phyloP scores from a whole-genome alignment of 53 echinoderm and acorn worm genomes.

The Antedon mediterranea region DNA sequence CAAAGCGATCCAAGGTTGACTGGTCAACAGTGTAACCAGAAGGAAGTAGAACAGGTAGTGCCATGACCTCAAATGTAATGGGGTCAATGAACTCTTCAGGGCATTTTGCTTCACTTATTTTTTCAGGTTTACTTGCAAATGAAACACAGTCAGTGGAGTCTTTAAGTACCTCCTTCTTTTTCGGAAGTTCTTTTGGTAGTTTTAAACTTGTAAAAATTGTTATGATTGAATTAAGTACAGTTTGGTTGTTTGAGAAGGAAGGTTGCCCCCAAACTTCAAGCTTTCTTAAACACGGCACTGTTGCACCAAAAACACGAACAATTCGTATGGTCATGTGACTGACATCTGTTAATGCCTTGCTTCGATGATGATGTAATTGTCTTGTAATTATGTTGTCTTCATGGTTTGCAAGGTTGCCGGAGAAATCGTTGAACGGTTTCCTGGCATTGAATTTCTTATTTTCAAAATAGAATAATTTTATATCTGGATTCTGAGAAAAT shows the following conservation, averaged over 20 bases:
- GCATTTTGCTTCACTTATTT: constrained; percentile 4
- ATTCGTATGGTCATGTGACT: constrained; percentile 61
- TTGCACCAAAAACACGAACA: constrained; percentile 36
- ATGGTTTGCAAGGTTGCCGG: neutral
- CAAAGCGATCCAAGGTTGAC: constrained; percentile 54
- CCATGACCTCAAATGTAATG: constrained; percentile 62
- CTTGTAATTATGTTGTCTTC: constrained; percentile 20
- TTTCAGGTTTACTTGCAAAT: neutral
- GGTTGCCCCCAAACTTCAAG: constrained; percentile 81
- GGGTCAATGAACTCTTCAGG: constrained; percentile 87
- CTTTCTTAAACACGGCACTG: constrained; percentile 48
- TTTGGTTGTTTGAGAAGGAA: constrained; percentile 14
- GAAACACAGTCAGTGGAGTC: neutral
- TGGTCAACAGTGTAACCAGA: constrained; percentile 84
- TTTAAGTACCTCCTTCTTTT: neutral
- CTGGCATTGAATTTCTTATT: constrained; percentile 46
- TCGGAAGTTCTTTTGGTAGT: neutral
- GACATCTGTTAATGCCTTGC: constrained; percentile 30
- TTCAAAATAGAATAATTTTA: constrained; percentile 29
- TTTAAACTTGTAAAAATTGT: constrained; percentile 3
- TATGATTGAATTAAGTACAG: constrained; percentile 9
- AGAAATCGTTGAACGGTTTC: neutral
- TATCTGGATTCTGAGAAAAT: constrained; percentile 6
- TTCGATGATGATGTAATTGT: constrained; percentile 14
- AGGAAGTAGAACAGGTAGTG: constrained; percentile 66